These are phyloP conservation scores for Clarias fuscus DNA, from an alignment of 2,797 vertebrate genomes.

Conservation along the genomic window DNA sequence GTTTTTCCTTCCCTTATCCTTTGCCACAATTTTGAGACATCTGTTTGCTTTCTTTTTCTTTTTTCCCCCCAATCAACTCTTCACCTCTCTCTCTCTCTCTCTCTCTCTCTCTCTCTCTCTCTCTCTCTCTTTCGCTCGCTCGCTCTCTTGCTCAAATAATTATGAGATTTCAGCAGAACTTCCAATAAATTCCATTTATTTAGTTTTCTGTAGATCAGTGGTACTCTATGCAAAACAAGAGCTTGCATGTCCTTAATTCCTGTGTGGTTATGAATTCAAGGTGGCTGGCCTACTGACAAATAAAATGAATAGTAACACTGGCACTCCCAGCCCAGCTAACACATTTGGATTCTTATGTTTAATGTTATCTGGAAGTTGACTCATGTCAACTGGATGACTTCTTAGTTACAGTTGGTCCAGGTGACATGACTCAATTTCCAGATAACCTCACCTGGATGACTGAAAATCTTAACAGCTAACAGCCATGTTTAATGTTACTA, in stretches of 20 bases:
- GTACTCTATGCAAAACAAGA: neutral
- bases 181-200: conserved; percentile 13
- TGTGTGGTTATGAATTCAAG: neutral
- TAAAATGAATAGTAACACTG: neutral
- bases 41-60: neutral
- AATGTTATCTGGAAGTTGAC: neutral
- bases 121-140: neutral
- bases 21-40: neutral
- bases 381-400: too few relatives aligned
- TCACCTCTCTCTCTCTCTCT: neutral
- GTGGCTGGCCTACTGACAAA: neutral
- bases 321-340: neutral
- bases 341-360: neutral
- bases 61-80: neutral
- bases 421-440: too few relatives aligned
- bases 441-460: too few relatives aligned
- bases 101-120: neutral
- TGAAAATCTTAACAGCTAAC: too few relatives aligned
- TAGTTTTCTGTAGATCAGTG: neutral
- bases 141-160: neutral
- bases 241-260: neutral
- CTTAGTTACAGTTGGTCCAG: too few relatives aligned
- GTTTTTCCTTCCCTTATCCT: conserved; percentile 13
- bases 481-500: neutral
- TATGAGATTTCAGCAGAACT: conserved; percentile 19